Conservation (phyloP, 2,797 vertebrate species). For the Manis crassicaudata region DNA sequence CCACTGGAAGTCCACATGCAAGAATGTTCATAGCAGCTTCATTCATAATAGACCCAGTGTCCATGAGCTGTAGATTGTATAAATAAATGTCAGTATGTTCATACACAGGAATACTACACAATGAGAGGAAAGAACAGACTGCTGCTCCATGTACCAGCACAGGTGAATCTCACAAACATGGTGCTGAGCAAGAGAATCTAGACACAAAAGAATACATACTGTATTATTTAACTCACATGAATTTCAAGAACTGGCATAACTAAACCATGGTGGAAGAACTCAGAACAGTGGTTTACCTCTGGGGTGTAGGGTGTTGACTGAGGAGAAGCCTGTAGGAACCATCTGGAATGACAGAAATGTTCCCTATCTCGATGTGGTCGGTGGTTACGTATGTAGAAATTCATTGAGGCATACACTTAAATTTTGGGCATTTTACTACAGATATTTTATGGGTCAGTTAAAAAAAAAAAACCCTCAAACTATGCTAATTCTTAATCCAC, state of each 20-base stretch:
- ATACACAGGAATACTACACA: not conserved
- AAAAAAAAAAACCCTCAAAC: not conserved
- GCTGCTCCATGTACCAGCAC: not conserved
- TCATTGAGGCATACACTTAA: not conserved
- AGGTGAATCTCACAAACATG: not conserved
- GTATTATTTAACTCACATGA: not conserved
- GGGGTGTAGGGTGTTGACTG: not conserved
- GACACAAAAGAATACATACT: not conserved
- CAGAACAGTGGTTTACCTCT: not conserved
- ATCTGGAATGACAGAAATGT: not conserved
- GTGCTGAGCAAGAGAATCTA: not conserved
- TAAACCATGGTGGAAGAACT: not conserved
- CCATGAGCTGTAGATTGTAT: not conserved
- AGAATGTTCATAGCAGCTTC: not conserved
- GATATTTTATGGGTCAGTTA: not conserved
- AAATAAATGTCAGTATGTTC: not conserved
- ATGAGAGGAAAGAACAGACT: not conserved
- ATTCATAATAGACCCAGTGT: not conserved
- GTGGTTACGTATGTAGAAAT: not conserved
- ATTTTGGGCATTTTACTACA: not conserved
- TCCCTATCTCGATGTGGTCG: not conserved
- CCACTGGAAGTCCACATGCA: not conserved
- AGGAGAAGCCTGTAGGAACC: not conserved
- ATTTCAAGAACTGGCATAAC: not conserved
- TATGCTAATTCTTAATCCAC: not conserved